Base-by-base conservation (phyloP, 2,113 vertebrate genomes). In the Nycticorax nycticorax region DNA sequence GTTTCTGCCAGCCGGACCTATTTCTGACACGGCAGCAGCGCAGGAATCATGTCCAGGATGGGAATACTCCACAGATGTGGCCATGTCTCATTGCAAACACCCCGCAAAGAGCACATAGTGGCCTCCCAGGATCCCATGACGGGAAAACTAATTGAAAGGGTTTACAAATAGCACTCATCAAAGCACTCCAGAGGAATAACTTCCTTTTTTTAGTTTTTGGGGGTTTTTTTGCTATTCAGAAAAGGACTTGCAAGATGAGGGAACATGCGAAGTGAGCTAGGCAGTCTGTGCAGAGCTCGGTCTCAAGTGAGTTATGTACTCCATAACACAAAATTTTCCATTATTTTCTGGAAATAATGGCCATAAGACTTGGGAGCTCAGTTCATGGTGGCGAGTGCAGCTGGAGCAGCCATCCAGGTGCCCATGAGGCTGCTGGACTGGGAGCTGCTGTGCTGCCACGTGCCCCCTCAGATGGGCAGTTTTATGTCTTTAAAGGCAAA, bases 111-210 rank as follows among this genome's bases (percentile, higher is more conserved):
- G 66, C 39, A 73, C 71, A 69, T 15, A 12, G 27, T 76, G 67
- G 27, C 62, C 57, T 92, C 55, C 27, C 27, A 39, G 55, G 24
- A 45, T 83, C 80, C 67, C 35, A 45, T 53, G 43, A 79, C 3
- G 10, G 74, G 56, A 68, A 94, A 88, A 82, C 17, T n/a, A 64
- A 79, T 60, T 48, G 24, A 76, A 88, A 69, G 16, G 1, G 12
- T 79, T 93, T 93, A 69, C 62, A 95, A 92, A 79, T 26, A 79
- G 7, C 27, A 73, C 12, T 79, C 30, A 68, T 69, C 57, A 83
- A 88, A 92, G 50, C 43, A 79, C 82, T 85, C 45, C 41, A 50
- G 27, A 57, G 27, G 74, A 86, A 77, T 45, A 79, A 64, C 21
- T 75, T 89, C 9, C 4, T 53, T 86, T 59, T n/a, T 15, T 47